phyloP scores from a whole-genome alignment of 1,140 invertebrate genomes.

The Ephestia elutella region DNA sequence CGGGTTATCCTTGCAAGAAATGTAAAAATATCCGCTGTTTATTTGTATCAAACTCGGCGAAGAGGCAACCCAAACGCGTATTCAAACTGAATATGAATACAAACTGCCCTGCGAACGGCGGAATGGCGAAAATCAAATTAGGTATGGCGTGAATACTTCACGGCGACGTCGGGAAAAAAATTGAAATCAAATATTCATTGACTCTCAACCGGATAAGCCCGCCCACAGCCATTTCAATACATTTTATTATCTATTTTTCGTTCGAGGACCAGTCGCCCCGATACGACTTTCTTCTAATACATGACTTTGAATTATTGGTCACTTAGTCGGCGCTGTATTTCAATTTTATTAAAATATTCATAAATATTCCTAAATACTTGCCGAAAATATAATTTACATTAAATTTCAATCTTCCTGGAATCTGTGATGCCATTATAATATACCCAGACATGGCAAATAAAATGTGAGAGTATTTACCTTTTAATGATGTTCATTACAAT shows the following conservation, averaged over 20 bases:
- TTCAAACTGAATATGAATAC: conserved; percentile 72
- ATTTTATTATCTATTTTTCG: conserved; percentile 74
- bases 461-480: no score
- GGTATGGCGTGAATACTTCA: conserved; percentile 74
- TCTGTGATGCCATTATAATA: no score
- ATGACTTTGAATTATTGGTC: not conserved
- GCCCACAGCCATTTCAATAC: conserved; percentile 71
- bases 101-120: conserved; percentile 66
- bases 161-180: conserved; percentile 72
- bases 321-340: not conserved
- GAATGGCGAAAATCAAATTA: conserved; percentile 74
- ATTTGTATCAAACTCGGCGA: conserved; percentile 68
- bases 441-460: no score
- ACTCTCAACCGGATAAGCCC: conserved; percentile 73
- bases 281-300: conserved; percentile 8
- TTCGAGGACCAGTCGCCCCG: conserved; percentile 29
- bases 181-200: conserved; percentile 75
- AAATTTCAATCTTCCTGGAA: no score
- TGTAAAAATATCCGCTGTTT: conserved; percentile 72
- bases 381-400: no score
- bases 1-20: conserved; percentile 60
- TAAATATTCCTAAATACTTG: not conserved
- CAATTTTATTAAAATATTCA: not conserved
- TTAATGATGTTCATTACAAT: no score
- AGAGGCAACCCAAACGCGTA: conserved; percentile 68